phyloP scores from a whole-genome alignment of 2,113 vertebrate genomes.

The Junco hyemalis region DNA sequence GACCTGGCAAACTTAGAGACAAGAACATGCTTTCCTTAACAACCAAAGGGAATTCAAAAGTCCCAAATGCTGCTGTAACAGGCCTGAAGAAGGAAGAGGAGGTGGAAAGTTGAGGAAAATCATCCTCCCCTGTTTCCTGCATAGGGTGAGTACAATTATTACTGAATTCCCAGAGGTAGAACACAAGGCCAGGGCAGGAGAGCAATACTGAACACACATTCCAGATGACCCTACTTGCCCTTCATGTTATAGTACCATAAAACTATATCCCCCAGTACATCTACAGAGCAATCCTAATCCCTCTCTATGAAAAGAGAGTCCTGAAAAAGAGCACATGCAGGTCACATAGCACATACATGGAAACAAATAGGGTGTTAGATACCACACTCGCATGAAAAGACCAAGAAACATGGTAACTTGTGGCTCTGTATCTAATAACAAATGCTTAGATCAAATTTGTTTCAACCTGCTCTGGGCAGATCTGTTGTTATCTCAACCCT shows the following conservation, averaged over 20 bases:
- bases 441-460: not conserved
- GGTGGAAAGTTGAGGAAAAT: not conserved
- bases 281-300: not conserved
- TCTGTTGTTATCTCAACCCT: not conserved
- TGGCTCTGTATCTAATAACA: not conserved
- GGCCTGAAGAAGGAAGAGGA: not conserved
- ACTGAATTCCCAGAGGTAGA: not conserved
- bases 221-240: not conserved
- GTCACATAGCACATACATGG: fast-evolving
- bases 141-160: not conserved
- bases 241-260: not conserved
- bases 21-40: not conserved
- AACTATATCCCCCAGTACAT: not conserved
- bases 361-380: not conserved
- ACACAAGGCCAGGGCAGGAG: too few species aligned
- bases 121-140: not conserved
- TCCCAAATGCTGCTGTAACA: not conserved
- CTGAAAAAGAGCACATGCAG: not conserved
- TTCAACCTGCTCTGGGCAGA: fast-evolving
- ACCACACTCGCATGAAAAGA: too few species aligned
- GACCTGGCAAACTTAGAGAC: not conserved
- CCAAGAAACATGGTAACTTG: not conserved
- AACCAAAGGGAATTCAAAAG: not conserved
- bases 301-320: not conserved
- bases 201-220: not conserved